These are phyloP conservation scores for Embiotoca jacksoni DNA, from an alignment of 2,113 vertebrate genomes.

Conservation along the genomic window DNA sequence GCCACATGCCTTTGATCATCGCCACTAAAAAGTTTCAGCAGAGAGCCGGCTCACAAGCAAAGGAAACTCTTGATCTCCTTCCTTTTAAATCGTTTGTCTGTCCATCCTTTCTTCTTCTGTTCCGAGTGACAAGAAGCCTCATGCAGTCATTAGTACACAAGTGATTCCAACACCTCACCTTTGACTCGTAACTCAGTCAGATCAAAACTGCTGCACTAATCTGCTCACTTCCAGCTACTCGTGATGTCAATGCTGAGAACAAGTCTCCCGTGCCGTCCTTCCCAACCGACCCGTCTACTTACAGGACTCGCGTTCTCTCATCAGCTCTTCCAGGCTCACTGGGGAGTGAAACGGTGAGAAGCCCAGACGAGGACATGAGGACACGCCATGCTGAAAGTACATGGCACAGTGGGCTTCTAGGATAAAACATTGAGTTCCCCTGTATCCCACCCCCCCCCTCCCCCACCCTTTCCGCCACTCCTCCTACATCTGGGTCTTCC, in stretches of 20 bases:
- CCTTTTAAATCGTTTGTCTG: neutral
- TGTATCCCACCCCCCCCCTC: constrained; percentile 14
- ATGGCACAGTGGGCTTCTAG: constrained; percentile 26
- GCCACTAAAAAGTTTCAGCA: neutral
- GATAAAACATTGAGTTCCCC: constrained; percentile 30
- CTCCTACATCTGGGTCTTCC: constrained; percentile 39
- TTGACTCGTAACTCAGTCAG: constrained; percentile 55
- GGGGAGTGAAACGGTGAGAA: constrained; percentile 17
- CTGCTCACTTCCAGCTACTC: constrained; percentile 50
- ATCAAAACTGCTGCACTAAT: constrained; percentile 46
- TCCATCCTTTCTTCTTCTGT: neutral
- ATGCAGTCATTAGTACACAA: constrained; percentile 15
- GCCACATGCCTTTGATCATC: neutral
- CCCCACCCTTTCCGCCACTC: constrained; percentile 15
- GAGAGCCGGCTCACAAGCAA: neutral
- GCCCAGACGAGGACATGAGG: constrained; percentile 3
- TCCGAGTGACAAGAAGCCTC: constrained; percentile 17
- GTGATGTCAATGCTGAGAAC: constrained; percentile 43
- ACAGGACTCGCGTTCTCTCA: neutral
- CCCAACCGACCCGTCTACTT: neutral
- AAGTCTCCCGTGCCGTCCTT: constrained; percentile 9
- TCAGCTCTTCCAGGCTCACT: neutral
- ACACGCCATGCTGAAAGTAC: constrained; percentile 45
- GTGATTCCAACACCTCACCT: constrained; percentile 55
- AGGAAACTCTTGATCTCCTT: neutral